A percentile compares a stretch with the other conserved stretches of the same genome.
Conservation (phyloP, 2,888 invertebrate genomes). For the Rhodophaea formosa region DNA sequence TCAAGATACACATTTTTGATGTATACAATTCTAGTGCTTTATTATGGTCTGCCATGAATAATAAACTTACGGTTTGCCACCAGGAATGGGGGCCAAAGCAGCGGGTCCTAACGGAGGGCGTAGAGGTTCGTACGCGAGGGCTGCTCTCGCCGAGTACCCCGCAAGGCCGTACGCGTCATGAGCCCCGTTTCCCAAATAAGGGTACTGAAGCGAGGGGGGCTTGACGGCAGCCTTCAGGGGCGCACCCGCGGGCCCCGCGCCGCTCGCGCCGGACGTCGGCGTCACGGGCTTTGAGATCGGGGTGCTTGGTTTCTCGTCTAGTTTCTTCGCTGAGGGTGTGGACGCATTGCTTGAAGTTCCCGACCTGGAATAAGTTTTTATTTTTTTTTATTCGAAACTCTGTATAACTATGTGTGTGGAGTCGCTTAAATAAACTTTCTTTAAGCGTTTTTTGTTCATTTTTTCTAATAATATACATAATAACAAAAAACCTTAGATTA, state of each 20-base stretch:
- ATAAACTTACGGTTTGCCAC: slow-evolving; percentile 91
- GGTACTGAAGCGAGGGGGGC: slow-evolving; percentile 83
- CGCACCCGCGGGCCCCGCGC: slow-evolving; percentile 81
- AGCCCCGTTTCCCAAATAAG: slow-evolving; percentile 79
- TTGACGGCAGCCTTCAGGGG: slow-evolving; percentile 80
- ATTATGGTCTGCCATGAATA: too few relatives aligned
- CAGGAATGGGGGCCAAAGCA: slow-evolving; percentile 86
- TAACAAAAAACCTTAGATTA: too few relatives aligned
- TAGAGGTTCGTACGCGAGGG: slow-evolving; percentile 73
- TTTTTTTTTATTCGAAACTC: background rate
- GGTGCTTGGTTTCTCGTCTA: slow-evolving; percentile 94
- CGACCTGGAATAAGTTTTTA: slow-evolving; percentile 74
- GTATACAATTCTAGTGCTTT: too few relatives aligned
- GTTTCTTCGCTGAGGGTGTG: slow-evolving; percentile 92
- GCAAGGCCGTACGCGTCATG: slow-evolving; percentile 76
- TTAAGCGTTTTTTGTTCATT: too few relatives aligned
- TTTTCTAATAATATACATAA: too few relatives aligned
- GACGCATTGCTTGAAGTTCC: slow-evolving; percentile 95
- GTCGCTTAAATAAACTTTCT: too few relatives aligned
- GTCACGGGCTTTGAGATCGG: slow-evolving; percentile 95
- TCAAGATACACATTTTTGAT: too few relatives aligned
- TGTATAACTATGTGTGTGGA: too few relatives aligned
- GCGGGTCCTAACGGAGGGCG: slow-evolving; percentile 76
- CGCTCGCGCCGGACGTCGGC: slow-evolving; percentile 86
- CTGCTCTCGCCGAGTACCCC: slow-evolving; percentile 75